phyloP scores from a whole-genome alignment of 1,140 invertebrate species.

The Idris sp. region DNA sequence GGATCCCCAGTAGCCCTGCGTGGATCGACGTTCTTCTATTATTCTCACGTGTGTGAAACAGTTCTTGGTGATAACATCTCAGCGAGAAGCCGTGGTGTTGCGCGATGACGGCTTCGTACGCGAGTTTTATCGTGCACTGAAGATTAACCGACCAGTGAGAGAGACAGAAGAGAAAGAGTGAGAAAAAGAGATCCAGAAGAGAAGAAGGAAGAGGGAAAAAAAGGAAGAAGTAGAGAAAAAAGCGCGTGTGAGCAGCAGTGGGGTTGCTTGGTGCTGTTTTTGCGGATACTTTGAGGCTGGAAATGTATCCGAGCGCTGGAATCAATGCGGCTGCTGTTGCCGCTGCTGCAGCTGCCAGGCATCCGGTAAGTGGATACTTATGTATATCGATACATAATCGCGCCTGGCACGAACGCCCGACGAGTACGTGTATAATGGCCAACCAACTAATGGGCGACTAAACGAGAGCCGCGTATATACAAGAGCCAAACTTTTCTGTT shows the following conservation, averaged over 20 bases:
- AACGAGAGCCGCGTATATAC: conserved; percentile 33
- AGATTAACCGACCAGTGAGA: conserved; percentile 4
- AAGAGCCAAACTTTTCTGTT: neutral
- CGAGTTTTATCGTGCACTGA: conserved; percentile 49
- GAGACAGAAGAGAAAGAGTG: conserved; percentile 11
- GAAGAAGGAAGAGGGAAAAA: neutral
- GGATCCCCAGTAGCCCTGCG: conserved; percentile 45
- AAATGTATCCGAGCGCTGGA: conserved; percentile 82
- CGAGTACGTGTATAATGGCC: conserved; percentile 41
- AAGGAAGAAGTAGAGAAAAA: too few species aligned
- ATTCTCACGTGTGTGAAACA: conserved; percentile 46
- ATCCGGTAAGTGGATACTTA: conserved; percentile 79
- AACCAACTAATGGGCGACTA: conserved; percentile 47
- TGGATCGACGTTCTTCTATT: conserved; percentile 7
- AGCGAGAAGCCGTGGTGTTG: conserved; percentile 36
- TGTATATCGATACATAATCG: conserved; percentile 60
- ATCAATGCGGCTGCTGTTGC: conserved; percentile 82
- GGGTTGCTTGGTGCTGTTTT: conserved; percentile 46
- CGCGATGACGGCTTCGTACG: conserved; percentile 41
- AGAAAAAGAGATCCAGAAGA: conserved; percentile 4
- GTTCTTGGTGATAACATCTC: conserved; percentile 32
- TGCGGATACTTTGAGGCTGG: conserved; percentile 58
- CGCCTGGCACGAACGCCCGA: conserved; percentile 34
- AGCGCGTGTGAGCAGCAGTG: conserved; percentile 11
- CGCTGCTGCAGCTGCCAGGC: conserved; percentile 80